Evolutionary conservation across 2,113 vertebrate genomes (phyloP).

Genomic region (Prunella fulvescens): DNA sequence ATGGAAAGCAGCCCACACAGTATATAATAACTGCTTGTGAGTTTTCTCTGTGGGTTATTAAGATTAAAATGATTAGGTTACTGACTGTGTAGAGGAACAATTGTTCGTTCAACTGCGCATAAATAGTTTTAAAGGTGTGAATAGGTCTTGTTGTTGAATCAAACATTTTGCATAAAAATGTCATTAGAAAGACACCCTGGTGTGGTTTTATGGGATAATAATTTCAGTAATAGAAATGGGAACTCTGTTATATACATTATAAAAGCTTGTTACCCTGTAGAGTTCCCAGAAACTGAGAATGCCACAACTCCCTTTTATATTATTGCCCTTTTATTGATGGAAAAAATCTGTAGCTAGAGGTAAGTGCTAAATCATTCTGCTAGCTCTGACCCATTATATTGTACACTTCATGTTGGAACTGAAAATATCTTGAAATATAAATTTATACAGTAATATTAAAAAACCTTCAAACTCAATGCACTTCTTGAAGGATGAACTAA

Average conservation of each 20-base stretch:
- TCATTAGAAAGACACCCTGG: slow-evolving; percentile 14
- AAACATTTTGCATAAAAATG: slow-evolving; percentile 41
- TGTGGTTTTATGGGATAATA: neutral
- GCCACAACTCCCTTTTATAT: neutral
- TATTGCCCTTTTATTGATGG: slow-evolving; percentile 20
- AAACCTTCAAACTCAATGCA: slow-evolving; percentile 47
- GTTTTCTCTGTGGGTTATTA: slow-evolving; percentile 1
- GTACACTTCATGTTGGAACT: slow-evolving; percentile 17
- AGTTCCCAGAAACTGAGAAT: neutral
- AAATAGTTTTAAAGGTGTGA: slow-evolving; percentile 7
- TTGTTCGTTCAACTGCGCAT: slow-evolving; percentile 9
- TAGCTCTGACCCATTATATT: slow-evolving; percentile 57
- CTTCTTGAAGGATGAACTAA: slow-evolving; percentile 64
- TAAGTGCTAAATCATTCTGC: slow-evolving; percentile 55
- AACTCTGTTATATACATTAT: neutral
- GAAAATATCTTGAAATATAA: slow-evolving; percentile 53
- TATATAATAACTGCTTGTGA: neutral
- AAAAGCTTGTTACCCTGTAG: neutral
- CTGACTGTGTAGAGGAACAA: neutral
- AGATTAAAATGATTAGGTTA: slow-evolving; percentile 28
- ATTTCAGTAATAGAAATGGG: slow-evolving; percentile 11
- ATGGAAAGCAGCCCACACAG: neutral
- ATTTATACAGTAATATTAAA: slow-evolving; percentile 56
- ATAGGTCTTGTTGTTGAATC: slow-evolving; percentile 11
- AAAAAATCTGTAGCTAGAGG: neutral